Conservation (phyloP, 2,113 vertebrate species). For the Rostratula benghalensis region DNA sequence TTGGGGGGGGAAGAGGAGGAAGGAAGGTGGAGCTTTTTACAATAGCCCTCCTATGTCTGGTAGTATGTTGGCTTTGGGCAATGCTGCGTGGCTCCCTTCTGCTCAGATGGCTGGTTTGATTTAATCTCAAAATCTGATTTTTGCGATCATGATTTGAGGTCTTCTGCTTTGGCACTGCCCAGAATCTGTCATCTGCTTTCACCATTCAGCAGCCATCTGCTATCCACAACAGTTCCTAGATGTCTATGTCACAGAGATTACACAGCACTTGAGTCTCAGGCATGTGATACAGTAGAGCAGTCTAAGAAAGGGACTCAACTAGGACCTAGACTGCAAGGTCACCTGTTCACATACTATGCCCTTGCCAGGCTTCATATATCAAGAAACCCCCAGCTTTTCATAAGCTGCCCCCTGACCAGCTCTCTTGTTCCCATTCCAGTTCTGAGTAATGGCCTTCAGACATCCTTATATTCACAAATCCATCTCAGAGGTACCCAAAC, state of each 20-base stretch:
- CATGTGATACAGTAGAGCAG: neutral
- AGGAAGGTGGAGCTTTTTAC: neutral
- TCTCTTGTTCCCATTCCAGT: neutral
- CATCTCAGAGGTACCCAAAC: neutral
- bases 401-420: neutral
- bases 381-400: neutral
- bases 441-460: neutral
- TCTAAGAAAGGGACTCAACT: neutral
- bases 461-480: neutral
- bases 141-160: neutral
- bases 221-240: constrained; percentile 1
- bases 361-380: neutral
- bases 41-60: neutral
- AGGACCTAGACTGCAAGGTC: neutral
- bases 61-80: neutral
- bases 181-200: constrained; percentile 13
- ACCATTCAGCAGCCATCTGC: constrained; percentile 16
- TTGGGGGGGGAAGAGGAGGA: neutral
- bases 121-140: neutral
- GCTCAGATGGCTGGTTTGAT: neutral
- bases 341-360: neutral
- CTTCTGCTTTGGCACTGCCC: neutral
- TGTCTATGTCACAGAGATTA: neutral
- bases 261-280: neutral
- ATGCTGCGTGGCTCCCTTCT: neutral